Evolutionary conservation across 2,797 vertebrate species (phyloP), one percentile per base, ranked within the genome.

Genomic region (Merluccius polli): DNA sequence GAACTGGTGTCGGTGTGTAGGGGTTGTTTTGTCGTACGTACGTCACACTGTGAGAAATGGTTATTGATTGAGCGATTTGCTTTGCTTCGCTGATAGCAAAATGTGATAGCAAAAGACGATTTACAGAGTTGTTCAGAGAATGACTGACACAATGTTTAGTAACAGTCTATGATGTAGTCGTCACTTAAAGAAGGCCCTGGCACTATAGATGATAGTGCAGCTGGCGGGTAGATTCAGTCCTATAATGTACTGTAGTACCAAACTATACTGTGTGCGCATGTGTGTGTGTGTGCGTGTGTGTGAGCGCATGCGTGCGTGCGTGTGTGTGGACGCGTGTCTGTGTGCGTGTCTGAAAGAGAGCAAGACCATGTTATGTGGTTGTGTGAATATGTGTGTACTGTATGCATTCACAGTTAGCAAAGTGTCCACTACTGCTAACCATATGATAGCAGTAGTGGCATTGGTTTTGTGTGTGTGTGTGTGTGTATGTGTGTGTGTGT

Each of bases 231-330:
- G 16, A 52, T 52, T 1, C 44, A 33, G 7, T 44, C 2, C 41
- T 63, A 24, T 63, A 63, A 11, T 63, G 13, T 11, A 63, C 8
- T 21, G 48, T 52, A 52, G 48, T 21, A n/a, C 48, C 21, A 21
- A n/a, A 52, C 48, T 52, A 52, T 21, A 52, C 21, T 29, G 21
- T 24, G 59, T 24, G 59, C 24, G 72, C 63, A 13, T 75, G 59
- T 63, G 72, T 73, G 71, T 81, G 83, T 74, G 29, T 65, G 24
- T 65, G 24, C 72, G 77, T 77, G 73, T 71, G 35, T 72, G 77
- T 71, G 73, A 32, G 35, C 30, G 16, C 72, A 6, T 68, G 29
- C n/a, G 18, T 68, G 48, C 69, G 52, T 68, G 36, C 65, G n/a
- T 63, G 52, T 72, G n/a, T 29, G 71, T 24, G 67, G 21, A 70